phyloP scores from a whole-genome alignment of 2,888 invertebrate genomes.

The Melanophora roralis region DNA sequence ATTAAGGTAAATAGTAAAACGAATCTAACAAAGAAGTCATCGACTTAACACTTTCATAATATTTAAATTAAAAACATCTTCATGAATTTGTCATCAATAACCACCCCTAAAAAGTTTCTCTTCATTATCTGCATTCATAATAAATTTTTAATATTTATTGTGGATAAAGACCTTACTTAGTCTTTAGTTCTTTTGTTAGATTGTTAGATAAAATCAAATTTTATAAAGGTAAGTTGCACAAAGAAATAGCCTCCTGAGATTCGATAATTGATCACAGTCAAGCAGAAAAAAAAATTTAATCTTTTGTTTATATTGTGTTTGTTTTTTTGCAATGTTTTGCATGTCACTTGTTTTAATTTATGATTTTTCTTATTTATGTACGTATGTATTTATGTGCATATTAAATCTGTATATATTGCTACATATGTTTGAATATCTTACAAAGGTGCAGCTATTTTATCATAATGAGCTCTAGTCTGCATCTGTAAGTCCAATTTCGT shows the following conservation, averaged over 20 bases:
- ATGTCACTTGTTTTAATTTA: slow-evolving; percentile 36
- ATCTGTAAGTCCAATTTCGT: too few relatives aligned
- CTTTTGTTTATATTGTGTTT: neutral
- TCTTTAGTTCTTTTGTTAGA: too few relatives aligned
- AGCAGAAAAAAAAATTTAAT: neutral
- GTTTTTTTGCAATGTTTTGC: slow-evolving; percentile 23
- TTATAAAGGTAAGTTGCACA: slow-evolving; percentile 56
- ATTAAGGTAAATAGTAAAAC: slow-evolving; percentile 87
- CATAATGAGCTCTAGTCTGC: slow-evolving; percentile 1
- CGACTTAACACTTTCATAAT: slow-evolving; percentile 38
- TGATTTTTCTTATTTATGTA: slow-evolving; percentile 27
- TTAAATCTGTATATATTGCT: slow-evolving; percentile 14
- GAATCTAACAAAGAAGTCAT: slow-evolving; percentile 33
- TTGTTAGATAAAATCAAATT: neutral
- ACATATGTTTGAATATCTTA: neutral
- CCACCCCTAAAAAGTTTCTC: slow-evolving; percentile 45
- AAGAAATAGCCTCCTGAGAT: neutral
- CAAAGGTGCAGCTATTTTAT: slow-evolving; percentile 5
- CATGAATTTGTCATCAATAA: slow-evolving; percentile 32
- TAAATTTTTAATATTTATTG: too few relatives aligned
- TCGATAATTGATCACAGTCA: neutral
- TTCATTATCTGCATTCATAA: slow-evolving; percentile 28
- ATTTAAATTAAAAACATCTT: slow-evolving; percentile 43
- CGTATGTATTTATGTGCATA: neutral
- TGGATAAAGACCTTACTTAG: too few relatives aligned